Percentiles rank a stretch among this genome's conserved stretches.
These are phyloP conservation scores for Lysandra coridon DNA, from an alignment of 2,888 invertebrate species.

Conservation along the genomic window DNA sequence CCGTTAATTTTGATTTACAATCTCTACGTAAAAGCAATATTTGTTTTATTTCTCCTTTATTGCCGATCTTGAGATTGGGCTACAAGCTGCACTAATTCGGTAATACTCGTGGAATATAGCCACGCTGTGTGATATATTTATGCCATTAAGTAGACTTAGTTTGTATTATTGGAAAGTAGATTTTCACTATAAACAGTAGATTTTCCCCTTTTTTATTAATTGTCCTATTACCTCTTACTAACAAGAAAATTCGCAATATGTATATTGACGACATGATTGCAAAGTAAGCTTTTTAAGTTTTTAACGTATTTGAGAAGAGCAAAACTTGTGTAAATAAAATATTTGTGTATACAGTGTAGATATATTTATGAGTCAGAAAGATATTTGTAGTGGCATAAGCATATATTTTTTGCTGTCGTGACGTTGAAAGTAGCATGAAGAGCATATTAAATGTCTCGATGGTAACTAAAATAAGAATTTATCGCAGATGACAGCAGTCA, in stretches of 20 bases:
- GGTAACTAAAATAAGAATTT: neutral
- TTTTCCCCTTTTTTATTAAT: no score
- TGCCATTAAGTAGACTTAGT: neutral
- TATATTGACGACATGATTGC: no score
- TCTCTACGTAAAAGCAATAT: slow-evolving; percentile 78
- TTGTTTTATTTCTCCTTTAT: slow-evolving; percentile 76
- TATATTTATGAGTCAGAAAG: no score
- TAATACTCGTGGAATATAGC: slow-evolving; percentile 55
- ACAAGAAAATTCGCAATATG: no score
- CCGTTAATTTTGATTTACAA: slow-evolving; percentile 81
- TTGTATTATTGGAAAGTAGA: neutral
- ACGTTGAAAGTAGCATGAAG: neutral
- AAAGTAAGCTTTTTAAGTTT: no score
- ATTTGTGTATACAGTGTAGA: no score
- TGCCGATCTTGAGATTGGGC: slow-evolving; percentile 64
- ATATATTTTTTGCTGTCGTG: neutral
- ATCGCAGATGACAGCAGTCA: neutral
- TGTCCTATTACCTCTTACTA: no score
- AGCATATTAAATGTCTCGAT: neutral
- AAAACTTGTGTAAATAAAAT: no score
- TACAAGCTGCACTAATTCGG: slow-evolving; percentile 67
- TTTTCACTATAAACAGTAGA: no score
- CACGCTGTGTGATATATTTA: slow-evolving; percentile 36
- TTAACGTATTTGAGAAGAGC: no score
- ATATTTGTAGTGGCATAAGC: no score